Base-by-base conservation (phyloP, 2,888 invertebrate species). In the Lottia scabra region DNA sequence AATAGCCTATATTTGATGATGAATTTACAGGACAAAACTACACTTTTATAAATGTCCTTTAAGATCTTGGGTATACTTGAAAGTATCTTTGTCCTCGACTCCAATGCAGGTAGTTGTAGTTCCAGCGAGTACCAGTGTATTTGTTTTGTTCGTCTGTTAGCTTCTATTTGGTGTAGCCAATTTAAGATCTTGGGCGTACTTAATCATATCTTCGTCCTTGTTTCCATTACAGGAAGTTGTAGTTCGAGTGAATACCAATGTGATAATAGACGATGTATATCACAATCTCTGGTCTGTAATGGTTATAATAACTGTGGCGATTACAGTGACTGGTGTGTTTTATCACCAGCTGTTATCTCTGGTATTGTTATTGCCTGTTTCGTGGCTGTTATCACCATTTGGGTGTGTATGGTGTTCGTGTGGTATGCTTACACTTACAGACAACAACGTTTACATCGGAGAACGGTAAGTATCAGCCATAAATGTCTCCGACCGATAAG, bases 311-410 rank as follows among this genome's bases (percentile, higher is more conserved):
- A 62, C 30, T 68, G 68, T 19, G 68, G 62, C 3, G 68, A 68
- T 62, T 48, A 62, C n/a, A 56, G 48, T 30, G 68, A 56, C 1
- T 56, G 43, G 48, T 68, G 68, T 68, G 38, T 15, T 19, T 27
- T 68, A 27, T 38, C 68, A 0, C 56, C 68, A 6, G 48, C 68
- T 27, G 68, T 68, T 13, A 68, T 68, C n/a, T 38, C 19, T 38
- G 68, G 68, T 12, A 56, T 68, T 56, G 68, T 68, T n/a, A 62
- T 68, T 19, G 68, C 56, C 15, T 48, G 68, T 16, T 48, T 68
- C 16, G 62, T 68, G 13, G 62, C 62, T 5, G 5, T 68, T 12
- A 30, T 68, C 19, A 68, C 68, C 19, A 19, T 68, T 10, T 38
- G 56, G 30, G 38, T 68, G 19, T 48, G 56, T 16, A 56, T 68